Base-by-base conservation (phyloP, 2,888 invertebrate species). In the Apamea monoglypha region DNA sequence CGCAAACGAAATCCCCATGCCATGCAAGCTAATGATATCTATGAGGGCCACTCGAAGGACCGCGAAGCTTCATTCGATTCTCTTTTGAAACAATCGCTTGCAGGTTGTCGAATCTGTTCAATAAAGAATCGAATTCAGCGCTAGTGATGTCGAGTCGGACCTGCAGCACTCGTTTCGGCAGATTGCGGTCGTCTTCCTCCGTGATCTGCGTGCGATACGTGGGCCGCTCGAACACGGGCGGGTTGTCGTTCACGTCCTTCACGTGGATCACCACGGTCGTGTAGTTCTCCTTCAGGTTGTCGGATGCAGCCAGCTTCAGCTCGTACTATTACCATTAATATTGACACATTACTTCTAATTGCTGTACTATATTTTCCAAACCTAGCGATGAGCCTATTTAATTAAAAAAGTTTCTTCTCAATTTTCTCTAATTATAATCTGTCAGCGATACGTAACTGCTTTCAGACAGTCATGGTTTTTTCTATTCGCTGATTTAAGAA, bases 201-300 rank as follows among this genome's bases (percentile, higher is more conserved):
- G 99, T 99, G 96, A 99, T 99, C 97, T 99, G 99, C 74, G 99
- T 99, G 93, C 99, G 98, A 97, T 99, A 99, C 79, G 99, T 99
- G 75, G 99, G 99, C 88, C 99, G 97, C 96, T 99, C 99, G 96
- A 99, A 99, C 90, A 99, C 99, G 5, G 99, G 99, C 68, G 99
- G 99, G 97, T 99, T 99, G 97, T 99, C 99, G 96, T 99, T 99
- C 89, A 99, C 99, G 95, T 99, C 99, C 97, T 99, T 99, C 91
- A 99, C 99, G 96, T 99, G 99, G 93, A 99, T 99, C 93, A 99
- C 99, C 89, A 99, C 99, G 64, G 99, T 99, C 67, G 99, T 99
- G 97, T 98, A 99, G 97, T 99, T 99, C 97, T 99, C 99, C 97
- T 99, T 99, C 94, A 99, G 97, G 97, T 99, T 99, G 97, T 99